Conservation (phyloP, 2,113 vertebrate species). For the Pterophyllum scalare region DNA sequence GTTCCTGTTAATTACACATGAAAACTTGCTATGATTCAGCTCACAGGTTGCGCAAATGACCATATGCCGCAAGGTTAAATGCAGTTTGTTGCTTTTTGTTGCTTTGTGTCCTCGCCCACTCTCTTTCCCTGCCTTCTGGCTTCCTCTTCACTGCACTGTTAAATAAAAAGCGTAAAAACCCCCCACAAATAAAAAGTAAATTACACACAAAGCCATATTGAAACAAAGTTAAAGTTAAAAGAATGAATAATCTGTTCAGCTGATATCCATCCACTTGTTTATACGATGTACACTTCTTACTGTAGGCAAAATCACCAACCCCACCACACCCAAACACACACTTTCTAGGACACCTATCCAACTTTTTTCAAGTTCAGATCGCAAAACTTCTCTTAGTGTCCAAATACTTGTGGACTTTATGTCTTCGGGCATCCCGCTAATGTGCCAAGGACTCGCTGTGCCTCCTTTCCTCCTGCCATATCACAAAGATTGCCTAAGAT, state of each 20-base stretch:
- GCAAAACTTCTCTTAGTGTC: not conserved
- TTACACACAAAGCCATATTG: too few relatives aligned
- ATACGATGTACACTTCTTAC: not conserved
- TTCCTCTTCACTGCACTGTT: too few relatives aligned
- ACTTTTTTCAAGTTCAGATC: not conserved
- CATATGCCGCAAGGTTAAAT: not conserved
- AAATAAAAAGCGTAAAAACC: too few relatives aligned
- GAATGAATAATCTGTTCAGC: too few relatives aligned
- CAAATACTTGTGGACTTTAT: not conserved
- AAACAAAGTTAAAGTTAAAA: too few relatives aligned
- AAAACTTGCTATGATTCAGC: not conserved
- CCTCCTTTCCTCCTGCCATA: conserved; percentile 32
- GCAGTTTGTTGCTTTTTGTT: too few relatives aligned
- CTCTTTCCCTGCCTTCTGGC: too few relatives aligned
- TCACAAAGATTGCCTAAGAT: conserved; percentile 56
- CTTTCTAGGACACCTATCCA: not conserved
- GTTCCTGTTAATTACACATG: not conserved
- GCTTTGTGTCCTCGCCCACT: too few relatives aligned
- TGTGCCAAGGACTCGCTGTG: conserved; percentile 37
- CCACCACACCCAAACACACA: too few relatives aligned
- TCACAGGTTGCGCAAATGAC: not conserved
- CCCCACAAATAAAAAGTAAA: too few relatives aligned
- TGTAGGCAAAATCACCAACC: not conserved
- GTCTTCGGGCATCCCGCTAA: conserved; percentile 28
- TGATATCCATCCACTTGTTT: not conserved